A percentile compares a stretch with the other conserved stretches of the same genome.
Conservation (phyloP, 2,113 vertebrate genomes). For the Hyperoodon ampullatus region DNA sequence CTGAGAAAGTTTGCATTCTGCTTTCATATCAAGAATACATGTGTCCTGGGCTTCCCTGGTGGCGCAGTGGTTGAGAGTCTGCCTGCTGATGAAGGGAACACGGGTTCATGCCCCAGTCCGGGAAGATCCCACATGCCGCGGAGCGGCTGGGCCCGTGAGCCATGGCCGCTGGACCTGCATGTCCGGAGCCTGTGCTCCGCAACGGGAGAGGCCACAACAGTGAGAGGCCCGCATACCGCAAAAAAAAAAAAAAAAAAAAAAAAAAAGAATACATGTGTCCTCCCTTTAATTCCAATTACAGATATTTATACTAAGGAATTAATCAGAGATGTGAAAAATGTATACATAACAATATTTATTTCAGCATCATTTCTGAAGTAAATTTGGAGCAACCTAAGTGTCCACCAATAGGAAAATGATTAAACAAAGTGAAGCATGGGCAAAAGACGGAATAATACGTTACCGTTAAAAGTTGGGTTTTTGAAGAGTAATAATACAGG, state of each 20-base stretch:
- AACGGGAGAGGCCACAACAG: no score
- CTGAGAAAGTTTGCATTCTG: neutral
- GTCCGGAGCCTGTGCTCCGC: no score
- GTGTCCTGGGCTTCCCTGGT: neutral
- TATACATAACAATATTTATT: neutral
- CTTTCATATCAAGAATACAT: neutral
- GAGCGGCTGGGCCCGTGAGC: no score
- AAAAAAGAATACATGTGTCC: neutral
- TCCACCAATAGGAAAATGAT: neutral
- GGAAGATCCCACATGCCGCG: no score
- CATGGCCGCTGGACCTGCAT: no score
- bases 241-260: no score
- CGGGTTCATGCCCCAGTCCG: no score
- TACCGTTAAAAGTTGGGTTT: neutral
- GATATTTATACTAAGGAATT: neutral
- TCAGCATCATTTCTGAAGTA: neutral
- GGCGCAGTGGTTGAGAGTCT: no score
- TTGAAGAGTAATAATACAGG: neutral
- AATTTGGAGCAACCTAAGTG: neutral
- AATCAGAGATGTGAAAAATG: neutral
- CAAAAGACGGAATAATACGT: neutral
- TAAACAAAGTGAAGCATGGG: neutral
- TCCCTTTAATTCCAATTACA: neutral
- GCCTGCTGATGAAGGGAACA: no score
- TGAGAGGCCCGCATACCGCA: no score